Evolutionary conservation across 2,113 vertebrate genomes (phyloP), one percentile per base, ranked within the genome.

Genomic region (Plecotus auritus): DNA sequence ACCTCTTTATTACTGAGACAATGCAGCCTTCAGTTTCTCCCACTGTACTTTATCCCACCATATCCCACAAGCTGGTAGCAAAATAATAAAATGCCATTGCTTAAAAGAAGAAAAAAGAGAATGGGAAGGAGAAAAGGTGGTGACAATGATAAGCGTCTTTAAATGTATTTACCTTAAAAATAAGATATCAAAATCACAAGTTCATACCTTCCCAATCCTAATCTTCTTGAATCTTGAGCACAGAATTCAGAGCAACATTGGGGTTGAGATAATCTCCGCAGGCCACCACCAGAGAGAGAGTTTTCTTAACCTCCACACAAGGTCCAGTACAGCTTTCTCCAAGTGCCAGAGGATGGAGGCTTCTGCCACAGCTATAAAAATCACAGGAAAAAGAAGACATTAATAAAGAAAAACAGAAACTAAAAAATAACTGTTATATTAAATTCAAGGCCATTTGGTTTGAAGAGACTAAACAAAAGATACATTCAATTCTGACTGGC

Each of bases 231-330:
- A 81, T 66, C 96, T 37, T 87, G 92, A 87, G 96, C 76, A 93
- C 81, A 61, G 94, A 40, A 96, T 97, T 98, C 97, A 98, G 95
- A 97, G 95, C 96, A 95, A 97, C 98, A 98, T 98, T 97, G 97
- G 97, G 77, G 87, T 95, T 96, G 91, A 97, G 92, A 93, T 70
- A 73, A 95, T 93, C 54, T 96, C 93, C 96, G 97, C 98, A 96
- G 92, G 91, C 0, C 4, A 83, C 93, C 73, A 95, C 88, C 95
- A 96, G 92, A 45, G 1, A 2, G 77, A 96, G 16, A 5, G 95
- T 92, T 93, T 49, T 84, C 66, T 91, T 0, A 13, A 95, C 49
- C 40, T 93, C 72, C 85, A 86, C 96, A 67, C 42, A 13, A 59
- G 64, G 83, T 97, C 96, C 96, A 95, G 91, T 45, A 92, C 45